A percentile compares a stretch with the other conserved stretches of the same genome.
These are phyloP conservation scores for Cherax quadricarinatus DNA, from an alignment of 1,140 invertebrate genomes.

Conservation along the genomic window DNA sequence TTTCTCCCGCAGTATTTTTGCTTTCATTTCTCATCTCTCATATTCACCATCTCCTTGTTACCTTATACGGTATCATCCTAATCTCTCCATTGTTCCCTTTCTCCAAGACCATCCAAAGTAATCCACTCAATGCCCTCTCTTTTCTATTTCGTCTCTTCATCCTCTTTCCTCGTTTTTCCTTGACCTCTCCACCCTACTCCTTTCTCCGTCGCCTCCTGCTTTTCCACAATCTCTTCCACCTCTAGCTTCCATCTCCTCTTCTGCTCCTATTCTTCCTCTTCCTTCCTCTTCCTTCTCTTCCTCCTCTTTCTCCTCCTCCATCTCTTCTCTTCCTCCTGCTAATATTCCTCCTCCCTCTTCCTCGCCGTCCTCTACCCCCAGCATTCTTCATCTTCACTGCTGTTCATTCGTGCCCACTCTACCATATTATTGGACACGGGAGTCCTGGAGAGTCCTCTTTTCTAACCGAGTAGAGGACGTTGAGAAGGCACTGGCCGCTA, in stretches of 20 bases:
- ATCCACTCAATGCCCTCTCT: too few species aligned
- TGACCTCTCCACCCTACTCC: background rate
- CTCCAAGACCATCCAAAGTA: too few species aligned
- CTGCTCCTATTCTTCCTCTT: background rate
- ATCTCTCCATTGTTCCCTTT: too few species aligned
- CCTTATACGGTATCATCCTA: too few species aligned
- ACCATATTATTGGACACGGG: constrained; percentile 3
- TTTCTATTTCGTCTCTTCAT: background rate
- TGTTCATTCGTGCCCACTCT: background rate
- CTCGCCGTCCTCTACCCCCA: background rate
- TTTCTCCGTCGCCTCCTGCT: background rate
- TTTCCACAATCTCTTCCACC: background rate
- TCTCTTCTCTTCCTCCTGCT: background rate
- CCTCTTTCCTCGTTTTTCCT: background rate
- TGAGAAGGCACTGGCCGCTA: background rate
- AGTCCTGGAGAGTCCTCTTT: background rate
- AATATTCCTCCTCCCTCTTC: background rate
- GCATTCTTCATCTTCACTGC: background rate
- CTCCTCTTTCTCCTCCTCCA: background rate
- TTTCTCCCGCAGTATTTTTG: too few species aligned
- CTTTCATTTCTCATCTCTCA: too few species aligned
- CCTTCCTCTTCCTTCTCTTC: background rate
- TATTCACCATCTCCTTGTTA: too few species aligned
- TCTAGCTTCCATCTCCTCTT: background rate
- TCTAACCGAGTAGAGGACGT: background rate